These are phyloP conservation scores for Cheilosia grossa DNA, from an alignment of 2,888 invertebrate genomes.

Conservation along the genomic window DNA sequence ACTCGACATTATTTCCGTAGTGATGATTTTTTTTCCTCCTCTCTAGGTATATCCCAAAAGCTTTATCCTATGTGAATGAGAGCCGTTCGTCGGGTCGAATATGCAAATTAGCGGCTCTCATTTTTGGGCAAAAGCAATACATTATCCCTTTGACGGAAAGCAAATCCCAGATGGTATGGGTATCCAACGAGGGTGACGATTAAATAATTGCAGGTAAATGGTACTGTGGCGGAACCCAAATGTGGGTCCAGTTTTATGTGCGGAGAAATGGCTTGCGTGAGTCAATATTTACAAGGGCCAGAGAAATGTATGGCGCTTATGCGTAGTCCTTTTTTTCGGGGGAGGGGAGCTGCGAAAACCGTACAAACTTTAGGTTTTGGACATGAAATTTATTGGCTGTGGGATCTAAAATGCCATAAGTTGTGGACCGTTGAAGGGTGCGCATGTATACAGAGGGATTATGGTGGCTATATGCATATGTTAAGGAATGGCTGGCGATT, in stretches of 20 bases:
- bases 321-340: constrained; percentile 6
- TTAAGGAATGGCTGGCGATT: constrained; percentile 10
- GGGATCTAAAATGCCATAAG: constrained; percentile 1
- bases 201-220: constrained; percentile 75
- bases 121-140: constrained; percentile 66
- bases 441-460: not conserved
- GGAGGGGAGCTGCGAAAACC: constrained; percentile 21
- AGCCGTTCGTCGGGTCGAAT: constrained; percentile 60
- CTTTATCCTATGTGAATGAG: constrained; percentile 43
- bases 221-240: constrained; percentile 48
- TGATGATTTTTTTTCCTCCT: constrained; percentile 48
- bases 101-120: constrained; percentile 71
- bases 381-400: constrained; percentile 47
- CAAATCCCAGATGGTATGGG: constrained; percentile 73
- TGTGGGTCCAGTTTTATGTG: constrained; percentile 62
- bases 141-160: constrained; percentile 74
- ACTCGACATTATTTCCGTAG: constrained; percentile 37
- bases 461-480: not conserved
- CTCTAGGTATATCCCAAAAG: constrained; percentile 32
- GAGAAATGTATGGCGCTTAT: constrained; percentile 34
- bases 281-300: constrained; percentile 66
- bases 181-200: constrained; percentile 74
- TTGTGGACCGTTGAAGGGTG: not conserved
- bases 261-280: constrained; percentile 56
- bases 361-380: constrained; percentile 44